phyloP scores from a whole-genome alignment of 2,797 vertebrate genomes.

The Falco naumanni region DNA sequence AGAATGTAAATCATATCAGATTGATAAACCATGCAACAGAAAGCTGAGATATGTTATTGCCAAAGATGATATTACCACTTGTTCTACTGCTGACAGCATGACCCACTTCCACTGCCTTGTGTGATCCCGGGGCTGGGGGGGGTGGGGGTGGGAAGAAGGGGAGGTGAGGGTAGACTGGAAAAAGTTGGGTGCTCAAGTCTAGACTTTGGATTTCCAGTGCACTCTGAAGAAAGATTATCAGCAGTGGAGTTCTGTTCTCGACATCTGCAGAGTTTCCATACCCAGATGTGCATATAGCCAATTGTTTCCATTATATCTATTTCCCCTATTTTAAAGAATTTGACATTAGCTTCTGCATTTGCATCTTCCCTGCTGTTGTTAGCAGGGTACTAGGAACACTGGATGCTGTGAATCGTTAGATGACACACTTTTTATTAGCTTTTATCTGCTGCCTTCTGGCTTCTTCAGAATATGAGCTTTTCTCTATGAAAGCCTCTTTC shows the following conservation, averaged over 20 bases:
- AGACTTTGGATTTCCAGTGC: neutral
- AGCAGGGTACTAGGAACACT: constrained; percentile 12
- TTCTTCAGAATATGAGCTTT: constrained; percentile 32
- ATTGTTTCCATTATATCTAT: neutral
- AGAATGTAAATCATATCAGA: neutral
- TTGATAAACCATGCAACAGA: neutral
- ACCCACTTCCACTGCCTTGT: neutral
- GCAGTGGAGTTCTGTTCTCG: neutral
- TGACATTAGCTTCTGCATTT: constrained; percentile 30
- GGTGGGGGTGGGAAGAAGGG: too few species aligned
- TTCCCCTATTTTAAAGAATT: neutral
- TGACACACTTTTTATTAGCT: constrained; percentile 66
- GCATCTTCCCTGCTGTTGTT: constrained; percentile 4
- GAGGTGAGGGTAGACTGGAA: accelerated
- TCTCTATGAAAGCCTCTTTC: neutral
- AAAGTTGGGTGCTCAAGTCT: neutral
- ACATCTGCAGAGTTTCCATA: neutral
- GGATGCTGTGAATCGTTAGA: constrained; percentile 53
- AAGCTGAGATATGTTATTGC: neutral
- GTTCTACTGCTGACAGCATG: neutral
- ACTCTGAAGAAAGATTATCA: neutral
- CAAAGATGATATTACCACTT: neutral
- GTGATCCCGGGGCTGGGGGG: neutral
- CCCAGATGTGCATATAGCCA: neutral
- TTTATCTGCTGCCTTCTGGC: constrained; percentile 64